Percentiles rank a stretch among this genome's conserved stretches.
Evolutionary conservation across 2,797 vertebrate species (phyloP).

Genomic region (Parambassis ranga): DNA sequence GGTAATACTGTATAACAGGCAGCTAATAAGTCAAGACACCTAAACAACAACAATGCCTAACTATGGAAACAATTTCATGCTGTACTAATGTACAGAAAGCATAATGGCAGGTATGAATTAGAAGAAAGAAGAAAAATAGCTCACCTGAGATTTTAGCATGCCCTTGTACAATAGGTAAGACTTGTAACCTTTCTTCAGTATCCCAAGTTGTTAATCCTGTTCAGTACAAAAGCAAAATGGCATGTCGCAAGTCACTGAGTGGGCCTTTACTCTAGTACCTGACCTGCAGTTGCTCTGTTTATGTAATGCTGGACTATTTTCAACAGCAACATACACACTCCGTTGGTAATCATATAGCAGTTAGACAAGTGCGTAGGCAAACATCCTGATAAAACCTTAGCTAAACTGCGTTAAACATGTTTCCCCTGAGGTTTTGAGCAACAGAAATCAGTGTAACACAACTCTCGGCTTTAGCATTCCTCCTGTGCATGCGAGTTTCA

Average conservation of each 20-base stretch:
- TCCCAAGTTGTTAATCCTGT: slow-evolving; percentile 74
- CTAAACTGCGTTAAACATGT: neutral
- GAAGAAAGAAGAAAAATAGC: slow-evolving; percentile 6
- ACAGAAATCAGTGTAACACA: slow-evolving; percentile 6
- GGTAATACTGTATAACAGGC: too few species aligned
- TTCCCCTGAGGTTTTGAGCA: neutral
- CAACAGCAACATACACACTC: slow-evolving; percentile 39
- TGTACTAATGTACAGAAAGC: neutral
- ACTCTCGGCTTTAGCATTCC: slow-evolving; percentile 54
- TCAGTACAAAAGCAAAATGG: slow-evolving; percentile 67
- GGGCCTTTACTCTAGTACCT: slow-evolving; percentile 59
- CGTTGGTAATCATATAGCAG: neutral
- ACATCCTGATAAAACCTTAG: neutral
- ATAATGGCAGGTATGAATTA: neutral
- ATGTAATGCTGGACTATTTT: slow-evolving; percentile 62
- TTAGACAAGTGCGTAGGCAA: neutral
- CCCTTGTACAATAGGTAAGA: slow-evolving; percentile 58
- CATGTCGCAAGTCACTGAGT: slow-evolving; percentile 67
- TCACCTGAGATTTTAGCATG: slow-evolving; percentile 73
- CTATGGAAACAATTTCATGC: neutral
- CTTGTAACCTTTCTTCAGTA: slow-evolving; percentile 61
- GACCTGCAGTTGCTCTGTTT: slow-evolving; percentile 65
- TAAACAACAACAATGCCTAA: neutral
- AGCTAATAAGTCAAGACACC: neutral
- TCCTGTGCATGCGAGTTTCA: slow-evolving; percentile 67